Conservation (phyloP, 2,888 invertebrate species). For the Lepidochitona cinerea region DNA sequence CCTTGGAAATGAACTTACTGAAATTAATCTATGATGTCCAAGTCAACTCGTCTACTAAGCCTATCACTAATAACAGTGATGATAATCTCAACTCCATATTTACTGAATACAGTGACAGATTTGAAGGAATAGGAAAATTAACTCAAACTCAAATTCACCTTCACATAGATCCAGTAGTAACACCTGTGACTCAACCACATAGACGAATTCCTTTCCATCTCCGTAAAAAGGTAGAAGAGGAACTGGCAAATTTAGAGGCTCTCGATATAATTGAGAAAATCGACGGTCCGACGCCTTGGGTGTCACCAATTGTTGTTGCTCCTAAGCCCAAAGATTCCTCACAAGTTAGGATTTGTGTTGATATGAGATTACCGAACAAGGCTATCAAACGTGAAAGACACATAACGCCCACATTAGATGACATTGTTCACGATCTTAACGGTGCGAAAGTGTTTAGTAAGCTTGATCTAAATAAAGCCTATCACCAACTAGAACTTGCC, state of each 20-base stretch:
- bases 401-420: constrained; percentile 37
- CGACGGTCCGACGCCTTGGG: constrained; percentile 43
- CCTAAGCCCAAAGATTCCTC: constrained; percentile 30
- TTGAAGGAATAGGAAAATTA: constrained; percentile 10
- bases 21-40: neutral
- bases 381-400: constrained; percentile 39
- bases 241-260: constrained; percentile 29
- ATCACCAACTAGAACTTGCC: constrained; percentile 30
- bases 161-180: constrained; percentile 18
- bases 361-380: constrained; percentile 37
- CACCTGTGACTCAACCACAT: constrained; percentile 21
- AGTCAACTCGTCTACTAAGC: neutral
- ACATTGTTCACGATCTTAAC: constrained; percentile 33
- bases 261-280: constrained; percentile 41
- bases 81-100: neutral
- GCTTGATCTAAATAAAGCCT: constrained; percentile 31
- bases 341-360: constrained; percentile 38
- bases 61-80: neutral
- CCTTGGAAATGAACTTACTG: neutral
- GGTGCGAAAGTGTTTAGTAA: constrained; percentile 32
- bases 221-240: constrained; percentile 25
- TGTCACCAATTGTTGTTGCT: constrained; percentile 35
- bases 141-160: constrained; percentile 13
- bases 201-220: constrained; percentile 34
- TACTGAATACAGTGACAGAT: constrained; percentile 4